Base-by-base conservation (phyloP, 1,140 invertebrate genomes). In the Ceratina australensis region DNA sequence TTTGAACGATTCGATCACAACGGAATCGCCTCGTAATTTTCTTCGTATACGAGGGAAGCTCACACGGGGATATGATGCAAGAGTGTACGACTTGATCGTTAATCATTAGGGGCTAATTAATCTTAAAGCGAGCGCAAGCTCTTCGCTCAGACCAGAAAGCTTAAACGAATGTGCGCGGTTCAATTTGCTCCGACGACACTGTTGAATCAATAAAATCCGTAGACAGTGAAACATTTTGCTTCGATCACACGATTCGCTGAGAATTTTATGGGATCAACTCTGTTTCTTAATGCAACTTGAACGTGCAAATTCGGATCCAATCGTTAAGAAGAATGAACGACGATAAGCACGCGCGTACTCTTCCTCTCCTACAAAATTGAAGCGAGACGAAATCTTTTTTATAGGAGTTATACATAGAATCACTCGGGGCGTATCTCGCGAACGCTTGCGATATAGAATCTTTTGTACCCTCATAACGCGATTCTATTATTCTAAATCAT, bases 71-170 rank as follows among this genome's bases (percentile, higher is more conserved):
- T 60, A 57, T 47, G 63, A 64, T 71, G 90, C 87, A 88, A 85
- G 86, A 91, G 84, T 89, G 88, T 89, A 81, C 85, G 87, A 90
- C 91, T 90, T 89, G 90, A 89, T 90, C 90, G 89, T 91, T 91
- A 91, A 89, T 80, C 78, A 84, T 84, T 90, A 90, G 87, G 86
- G 79, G 80, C 89, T 91, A 90, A 84, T 87, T 89, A 86, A 86
- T 86, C 87, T 87, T 73, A 81, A 69, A 79, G 80, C 81, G 84
- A 84, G 79, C 82, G 83, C 87, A 84, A 78, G 81, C 82, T 77
- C 75, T n/a, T 54, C 57, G 65, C 56, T n/a, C 42, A 64, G 13
- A 33, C 10, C 3, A 18, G 33, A 42, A 42, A 5, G 33, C 33
- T 42, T 42, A 42, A 42, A 42, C 33, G 33, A 42, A 42, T 42